Evolutionary conservation across 2,113 vertebrate species (phyloP).

Genomic region (Galeopterus variegatus): DNA sequence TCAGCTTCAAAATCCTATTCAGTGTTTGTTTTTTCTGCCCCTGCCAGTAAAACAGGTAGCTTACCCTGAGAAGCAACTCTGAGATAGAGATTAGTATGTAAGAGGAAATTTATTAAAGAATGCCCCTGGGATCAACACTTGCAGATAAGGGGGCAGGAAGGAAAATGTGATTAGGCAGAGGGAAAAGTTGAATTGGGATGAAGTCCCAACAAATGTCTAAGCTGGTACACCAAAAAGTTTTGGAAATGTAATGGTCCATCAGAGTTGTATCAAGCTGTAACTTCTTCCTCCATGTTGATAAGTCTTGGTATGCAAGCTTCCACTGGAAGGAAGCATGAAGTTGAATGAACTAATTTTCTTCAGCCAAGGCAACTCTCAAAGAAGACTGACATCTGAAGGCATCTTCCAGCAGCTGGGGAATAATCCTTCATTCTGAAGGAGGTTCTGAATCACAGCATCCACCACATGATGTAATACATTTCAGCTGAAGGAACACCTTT

Average conservation of each 20-base stretch:
- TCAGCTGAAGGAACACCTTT: background rate
- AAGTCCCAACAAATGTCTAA: background rate
- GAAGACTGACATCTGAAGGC: background rate
- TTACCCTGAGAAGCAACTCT: background rate
- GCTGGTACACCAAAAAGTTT: background rate
- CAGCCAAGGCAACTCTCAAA: background rate
- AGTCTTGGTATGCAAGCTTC: background rate
- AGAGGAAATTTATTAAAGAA: background rate
- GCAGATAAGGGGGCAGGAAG: background rate
- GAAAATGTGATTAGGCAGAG: background rate
- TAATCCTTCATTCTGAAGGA: background rate
- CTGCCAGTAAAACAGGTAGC: background rate
- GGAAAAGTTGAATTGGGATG: background rate
- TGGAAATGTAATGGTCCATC: background rate
- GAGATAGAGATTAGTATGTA: background rate
- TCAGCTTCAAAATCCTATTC: background rate
- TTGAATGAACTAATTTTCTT: conserved; percentile 15
- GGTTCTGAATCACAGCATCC: background rate
- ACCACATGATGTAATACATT: background rate
- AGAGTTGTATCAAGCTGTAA: background rate
- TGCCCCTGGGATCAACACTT: background rate
- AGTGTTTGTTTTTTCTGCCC: background rate
- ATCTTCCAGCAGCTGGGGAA: background rate
- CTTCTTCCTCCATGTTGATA: background rate
- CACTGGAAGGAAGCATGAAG: background rate